Percentiles rank a stretch among this genome's conserved stretches.
These are phyloP conservation scores for Nyctereutes procyonoides DNA, from an alignment of 2,113 vertebrate genomes.

Conservation along the genomic window DNA sequence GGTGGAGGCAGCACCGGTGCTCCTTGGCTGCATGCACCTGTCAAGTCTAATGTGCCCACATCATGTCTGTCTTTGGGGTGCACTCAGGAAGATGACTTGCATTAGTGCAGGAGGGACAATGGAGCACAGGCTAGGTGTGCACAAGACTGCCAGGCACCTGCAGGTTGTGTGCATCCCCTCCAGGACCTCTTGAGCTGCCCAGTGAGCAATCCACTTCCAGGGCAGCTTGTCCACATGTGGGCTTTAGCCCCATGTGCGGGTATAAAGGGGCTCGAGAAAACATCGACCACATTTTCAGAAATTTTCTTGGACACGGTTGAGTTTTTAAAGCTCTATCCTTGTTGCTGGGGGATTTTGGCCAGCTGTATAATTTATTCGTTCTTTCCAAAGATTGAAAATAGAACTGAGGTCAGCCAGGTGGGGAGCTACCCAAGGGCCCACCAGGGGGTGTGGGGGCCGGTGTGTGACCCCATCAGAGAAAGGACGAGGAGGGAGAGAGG, in stretches of 20 bases:
- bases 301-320: constrained; percentile 62
- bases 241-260: neutral
- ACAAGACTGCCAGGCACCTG: neutral
- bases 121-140: neutral
- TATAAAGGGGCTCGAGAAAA: accelerated
- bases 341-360: constrained; percentile 79
- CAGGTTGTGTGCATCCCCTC: accelerated
- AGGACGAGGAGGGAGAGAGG: neutral
- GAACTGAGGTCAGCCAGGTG: neutral
- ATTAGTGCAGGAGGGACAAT: constrained; percentile 18
- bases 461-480: neutral
- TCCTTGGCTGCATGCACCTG: constrained; percentile 10
- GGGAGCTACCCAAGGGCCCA: neutral
- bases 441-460: neutral
- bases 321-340: constrained; percentile 71
- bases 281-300: neutral
- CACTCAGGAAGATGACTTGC: constrained; percentile 77
- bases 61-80: constrained; percentile 66
- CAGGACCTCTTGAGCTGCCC: neutral
- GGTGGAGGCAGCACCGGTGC: constrained; percentile 73
- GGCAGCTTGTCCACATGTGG: accelerated
- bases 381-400: neutral
- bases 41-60: constrained; percentile 80
- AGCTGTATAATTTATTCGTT: neutral
- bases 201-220: accelerated